Percentiles rank a stretch among this genome's conserved stretches.
Evolutionary conservation across 2,113 vertebrate species (phyloP).

Genomic region (Willisornis vidua): DNA sequence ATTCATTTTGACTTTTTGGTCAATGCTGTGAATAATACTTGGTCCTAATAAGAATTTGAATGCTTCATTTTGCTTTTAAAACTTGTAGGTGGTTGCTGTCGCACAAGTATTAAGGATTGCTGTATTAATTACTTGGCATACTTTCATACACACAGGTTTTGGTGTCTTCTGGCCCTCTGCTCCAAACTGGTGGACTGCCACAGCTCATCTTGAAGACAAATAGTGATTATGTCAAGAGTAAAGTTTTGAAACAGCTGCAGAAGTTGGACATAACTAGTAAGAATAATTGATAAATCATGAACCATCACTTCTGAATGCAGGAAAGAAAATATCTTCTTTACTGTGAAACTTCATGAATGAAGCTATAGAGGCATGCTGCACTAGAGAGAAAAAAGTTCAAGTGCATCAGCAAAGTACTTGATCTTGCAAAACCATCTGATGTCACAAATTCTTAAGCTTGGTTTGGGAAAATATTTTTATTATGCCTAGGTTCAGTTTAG

Average conservation of each 20-base stretch:
- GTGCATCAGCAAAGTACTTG: neutral
- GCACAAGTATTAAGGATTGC: neutral
- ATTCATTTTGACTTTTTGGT: neutral
- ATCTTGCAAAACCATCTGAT: neutral
- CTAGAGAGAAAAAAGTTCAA: neutral
- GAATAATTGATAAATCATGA: neutral
- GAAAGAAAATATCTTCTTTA: neutral
- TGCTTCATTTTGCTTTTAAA: neutral
- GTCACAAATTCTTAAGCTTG: neutral
- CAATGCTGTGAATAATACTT: neutral
- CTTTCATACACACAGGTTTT: neutral
- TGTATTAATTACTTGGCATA: neutral
- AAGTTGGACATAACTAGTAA: neutral
- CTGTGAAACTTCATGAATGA: neutral
- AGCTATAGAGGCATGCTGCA: neutral
- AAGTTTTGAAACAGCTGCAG: neutral
- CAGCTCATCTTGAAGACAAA: neutral
- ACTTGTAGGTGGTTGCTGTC: neutral
- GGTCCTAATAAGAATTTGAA: neutral
- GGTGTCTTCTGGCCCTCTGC: neutral
- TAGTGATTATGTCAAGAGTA: neutral
- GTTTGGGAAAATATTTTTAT: neutral
- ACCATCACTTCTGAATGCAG: neutral
- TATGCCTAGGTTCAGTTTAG: neutral
- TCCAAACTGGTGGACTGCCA: neutral